Evolutionary conservation across 2,113 vertebrate genomes (phyloP).

Genomic region (Pleuronectes platessa): DNA sequence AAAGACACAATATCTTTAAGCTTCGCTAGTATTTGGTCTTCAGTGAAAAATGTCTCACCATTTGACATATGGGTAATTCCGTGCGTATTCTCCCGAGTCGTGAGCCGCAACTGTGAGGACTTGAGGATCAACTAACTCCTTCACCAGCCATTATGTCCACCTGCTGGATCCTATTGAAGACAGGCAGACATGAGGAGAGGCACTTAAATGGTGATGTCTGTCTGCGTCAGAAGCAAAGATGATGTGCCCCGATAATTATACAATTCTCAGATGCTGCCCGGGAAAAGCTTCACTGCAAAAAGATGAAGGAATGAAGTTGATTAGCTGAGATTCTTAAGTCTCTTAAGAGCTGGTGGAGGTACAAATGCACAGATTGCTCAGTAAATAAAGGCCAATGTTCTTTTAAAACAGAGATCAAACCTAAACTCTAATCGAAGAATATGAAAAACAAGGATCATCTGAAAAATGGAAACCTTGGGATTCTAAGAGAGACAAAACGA

Average conservation of each 20-base stretch:
- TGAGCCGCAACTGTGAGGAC: slow-evolving; percentile 98
- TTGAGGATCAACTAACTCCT: slow-evolving; percentile 97
- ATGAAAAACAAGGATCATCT: too few species aligned
- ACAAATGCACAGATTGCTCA: neutral
- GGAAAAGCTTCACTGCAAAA: slow-evolving; percentile 1
- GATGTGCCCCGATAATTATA: slow-evolving; percentile 6
- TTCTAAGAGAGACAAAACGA: too few species aligned
- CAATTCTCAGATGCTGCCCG: neutral
- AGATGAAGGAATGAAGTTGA: neutral
- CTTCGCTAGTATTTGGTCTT: neutral
- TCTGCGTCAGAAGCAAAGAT: neutral
- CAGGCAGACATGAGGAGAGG: slow-evolving; percentile 2
- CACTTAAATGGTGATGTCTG: neutral
- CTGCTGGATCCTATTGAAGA: slow-evolving; percentile 89
- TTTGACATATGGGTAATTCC: slow-evolving; percentile 97
- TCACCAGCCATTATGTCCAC: slow-evolving; percentile 95
- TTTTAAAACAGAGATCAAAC: slow-evolving; percentile 2
- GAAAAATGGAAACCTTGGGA: too few species aligned
- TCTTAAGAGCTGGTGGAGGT: neutral
- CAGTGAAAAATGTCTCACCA: slow-evolving; percentile 80
- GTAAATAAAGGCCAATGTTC: neutral
- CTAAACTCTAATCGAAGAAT: too few species aligned
- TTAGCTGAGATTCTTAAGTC: neutral
- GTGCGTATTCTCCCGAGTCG: slow-evolving; percentile 96
- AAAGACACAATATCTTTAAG: neutral